A percentile compares a stretch with the other conserved stretches of the same genome.
phyloP scores from a whole-genome alignment of 1,140 invertebrate species.

The Penaeus chinensis region DNA sequence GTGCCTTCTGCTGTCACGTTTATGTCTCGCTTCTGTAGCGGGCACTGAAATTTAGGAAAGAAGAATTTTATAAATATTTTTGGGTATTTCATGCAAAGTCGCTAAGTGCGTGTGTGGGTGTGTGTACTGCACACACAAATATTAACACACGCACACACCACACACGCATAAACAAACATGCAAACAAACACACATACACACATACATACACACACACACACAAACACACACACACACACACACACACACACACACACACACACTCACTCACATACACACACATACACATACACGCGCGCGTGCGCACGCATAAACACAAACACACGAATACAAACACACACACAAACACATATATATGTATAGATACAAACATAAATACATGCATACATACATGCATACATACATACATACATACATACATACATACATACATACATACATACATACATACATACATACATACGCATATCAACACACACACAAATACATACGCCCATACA shows the following conservation, averaged over 20 bases:
- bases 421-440: background rate
- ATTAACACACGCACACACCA: too few relatives aligned
- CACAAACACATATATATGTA: constrained; percentile 12
- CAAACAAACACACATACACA: background rate
- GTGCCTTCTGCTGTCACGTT: background rate
- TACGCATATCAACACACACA: too few relatives aligned
- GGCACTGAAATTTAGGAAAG: too few relatives aligned
- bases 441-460: background rate
- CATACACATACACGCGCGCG: background rate
- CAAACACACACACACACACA: background rate
- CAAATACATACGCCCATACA: too few relatives aligned
- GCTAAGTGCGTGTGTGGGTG: too few relatives aligned
- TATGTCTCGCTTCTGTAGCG: too few relatives aligned
- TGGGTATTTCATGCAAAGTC: too few relatives aligned
- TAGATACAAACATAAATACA: constrained; percentile 2
- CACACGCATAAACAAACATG: too few relatives aligned
- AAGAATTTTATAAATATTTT: too few relatives aligned
- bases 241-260: background rate
- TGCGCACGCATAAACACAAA: background rate
- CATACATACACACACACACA: background rate
- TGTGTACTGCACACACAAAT: too few relatives aligned
- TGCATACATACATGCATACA: background rate
- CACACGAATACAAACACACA: background rate
- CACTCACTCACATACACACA: background rate
- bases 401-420: background rate